Evolutionary conservation across 2,797 vertebrate species (phyloP), one percentile per base, ranked within the genome.

Genomic region (Heterohyrax brucei): DNA sequence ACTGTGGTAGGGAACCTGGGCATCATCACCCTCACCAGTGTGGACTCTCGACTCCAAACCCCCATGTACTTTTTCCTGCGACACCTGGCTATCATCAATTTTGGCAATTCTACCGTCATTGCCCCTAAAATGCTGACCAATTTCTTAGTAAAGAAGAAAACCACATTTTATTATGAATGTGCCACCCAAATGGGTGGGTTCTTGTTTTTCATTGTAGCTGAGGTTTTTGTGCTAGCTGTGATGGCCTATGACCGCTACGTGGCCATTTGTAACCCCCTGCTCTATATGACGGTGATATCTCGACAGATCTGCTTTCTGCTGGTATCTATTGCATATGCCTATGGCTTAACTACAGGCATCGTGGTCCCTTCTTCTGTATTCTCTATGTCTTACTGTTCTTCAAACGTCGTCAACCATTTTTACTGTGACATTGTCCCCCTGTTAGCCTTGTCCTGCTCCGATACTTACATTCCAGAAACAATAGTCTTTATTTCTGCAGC

Each of bases 381-480:
- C 21, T 95, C 96, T 0, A 2, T 97, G 75, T 94, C 84, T 0
- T 95, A 75, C 1, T 96, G 96, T 10, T 93, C 95, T 24, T 76
- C 79, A 10, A 96, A 88, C 3, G 14, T 72, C 9, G 81, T 93
- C 59, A 81, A 87, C 46, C 91, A 97, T 48, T 75, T 96, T n/a
- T 97, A 90, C 59, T 95, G 96, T 75, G 96, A 97, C 13, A 70
- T n/a, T 18, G 70, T 93, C 4, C 95, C 95, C 18, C 66, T 96
- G 46, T 39, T 96, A 59, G 70, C 87, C 5, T 64, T 97, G 48
- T 95, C 96, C 1, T 96, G 94, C 46, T 96, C 96, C 19, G 76
- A 93, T 14, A 96, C 93, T 4, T 68, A 46, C 7, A 5, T 94
- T 21, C 94, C 96, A n/a, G 93, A 97, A 81, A 96, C 66, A 13